Evolutionary conservation across 2,888 invertebrate genomes (phyloP), one percentile per base, ranked within the genome.

Genomic region (Arrhopalites spinosus): DNA sequence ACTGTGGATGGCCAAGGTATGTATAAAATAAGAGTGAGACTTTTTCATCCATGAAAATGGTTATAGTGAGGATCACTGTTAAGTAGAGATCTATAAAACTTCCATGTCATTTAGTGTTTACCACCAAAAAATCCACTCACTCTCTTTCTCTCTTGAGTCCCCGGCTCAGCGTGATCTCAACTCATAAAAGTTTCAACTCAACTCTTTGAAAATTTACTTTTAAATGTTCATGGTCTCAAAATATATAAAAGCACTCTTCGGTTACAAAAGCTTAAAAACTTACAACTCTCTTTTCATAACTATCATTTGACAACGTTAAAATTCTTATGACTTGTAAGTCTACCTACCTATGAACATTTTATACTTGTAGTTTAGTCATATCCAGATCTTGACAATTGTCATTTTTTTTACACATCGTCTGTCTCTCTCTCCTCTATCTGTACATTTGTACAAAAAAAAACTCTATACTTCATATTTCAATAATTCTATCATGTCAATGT

Each of bases 141-240:
- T 64, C 61, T 63, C 61, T 30, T 1, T 63, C 61, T 56, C 53
- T 7, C 53, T 56, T 45, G 7, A 7, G 45, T 45, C 74, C 76
- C 74, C 8, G 50, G 73, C 81, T 75, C 81, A 81, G 81, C 81
- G 64, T 81, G 81, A 76, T 74, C 78, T 77, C 80, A 47, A 74
- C 80, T 80, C 79, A 80, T 80, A 81, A 81, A 81, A 81, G 75
- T 78, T 81, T 81, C 77, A 78, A 79, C 79, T 79, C 78, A 77
- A 78, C 75, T 67, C 76, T 61, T 73, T 74, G 50, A 36, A 66
- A 72, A 36, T 66, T 59, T 70, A 67, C 71, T 53, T 53, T 53
- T 53, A 59, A 59, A 59, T 59, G 20, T 59, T 59, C 59, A 59
- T 59, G 59, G 59, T 59, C 59, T 59, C 23, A 27, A 27, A 59